These are phyloP conservation scores for Tetragonula carbonaria DNA, from an alignment of 2,888 invertebrate species.

Conservation along the genomic window DNA sequence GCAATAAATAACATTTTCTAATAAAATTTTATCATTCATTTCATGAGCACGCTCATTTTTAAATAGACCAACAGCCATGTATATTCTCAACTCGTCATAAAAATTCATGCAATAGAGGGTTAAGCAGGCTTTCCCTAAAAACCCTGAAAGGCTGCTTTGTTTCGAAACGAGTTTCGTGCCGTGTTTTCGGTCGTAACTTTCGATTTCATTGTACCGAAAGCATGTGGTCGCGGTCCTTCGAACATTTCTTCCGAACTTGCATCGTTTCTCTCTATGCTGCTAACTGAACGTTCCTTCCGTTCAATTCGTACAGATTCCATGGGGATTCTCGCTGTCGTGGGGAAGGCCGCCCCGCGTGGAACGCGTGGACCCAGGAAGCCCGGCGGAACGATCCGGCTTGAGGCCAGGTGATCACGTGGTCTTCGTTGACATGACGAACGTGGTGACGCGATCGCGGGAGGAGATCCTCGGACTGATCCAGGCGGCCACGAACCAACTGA, in stretches of 20 bases:
- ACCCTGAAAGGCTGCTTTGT: not conserved
- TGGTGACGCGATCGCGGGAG: slow-evolving; percentile 91
- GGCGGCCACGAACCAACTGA: slow-evolving; percentile 82
- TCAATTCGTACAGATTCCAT: slow-evolving; percentile 74
- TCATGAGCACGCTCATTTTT: too few species aligned
- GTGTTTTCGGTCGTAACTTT: not conserved
- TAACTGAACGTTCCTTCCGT: not conserved
- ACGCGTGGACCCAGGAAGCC: slow-evolving; percentile 91
- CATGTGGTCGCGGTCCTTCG: not conserved
- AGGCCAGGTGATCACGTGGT: slow-evolving; percentile 94
- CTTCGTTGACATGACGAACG: slow-evolving; percentile 94
- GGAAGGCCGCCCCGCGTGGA: slow-evolving; percentile 94
- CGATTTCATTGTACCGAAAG: not conserved
- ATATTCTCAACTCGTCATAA: too few species aligned
- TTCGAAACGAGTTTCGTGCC: slow-evolving; percentile 6
- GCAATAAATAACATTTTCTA: too few species aligned
- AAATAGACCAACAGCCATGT: too few species aligned
- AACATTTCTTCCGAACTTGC: not conserved
- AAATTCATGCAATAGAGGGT: not conserved
- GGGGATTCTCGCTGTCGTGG: slow-evolving; percentile 95
- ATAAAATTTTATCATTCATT: too few species aligned
- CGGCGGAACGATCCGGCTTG: slow-evolving; percentile 93
- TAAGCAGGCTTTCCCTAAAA: not conserved
- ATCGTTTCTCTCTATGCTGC: not conserved
- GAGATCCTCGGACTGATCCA: slow-evolving; percentile 88